phyloP scores from a whole-genome alignment of 2,113 vertebrate species.

The Antigone vipio region DNA sequence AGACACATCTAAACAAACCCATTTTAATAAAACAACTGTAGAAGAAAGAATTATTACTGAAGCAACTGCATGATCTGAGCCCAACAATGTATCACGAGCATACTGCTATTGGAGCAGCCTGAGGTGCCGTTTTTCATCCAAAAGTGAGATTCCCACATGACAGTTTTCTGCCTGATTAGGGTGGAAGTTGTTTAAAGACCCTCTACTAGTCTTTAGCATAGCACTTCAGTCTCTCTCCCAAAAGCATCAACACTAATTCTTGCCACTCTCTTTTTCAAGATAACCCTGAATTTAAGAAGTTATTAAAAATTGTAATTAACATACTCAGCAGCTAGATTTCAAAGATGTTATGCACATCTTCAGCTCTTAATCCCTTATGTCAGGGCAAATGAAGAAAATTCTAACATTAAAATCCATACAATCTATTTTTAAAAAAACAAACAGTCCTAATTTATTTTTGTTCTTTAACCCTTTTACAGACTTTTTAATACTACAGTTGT shows the following conservation, averaged over 20 bases:
- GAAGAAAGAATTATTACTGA: background rate
- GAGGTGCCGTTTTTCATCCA: background rate
- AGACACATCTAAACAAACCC: background rate
- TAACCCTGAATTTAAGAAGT: background rate
- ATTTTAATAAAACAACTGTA: background rate
- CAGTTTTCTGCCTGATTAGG: background rate
- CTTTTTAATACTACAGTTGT: background rate
- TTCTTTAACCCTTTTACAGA: background rate
- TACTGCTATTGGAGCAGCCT: background rate
- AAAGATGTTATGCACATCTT: background rate
- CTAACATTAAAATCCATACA: background rate
- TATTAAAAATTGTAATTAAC: background rate
- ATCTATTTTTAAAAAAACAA: background rate
- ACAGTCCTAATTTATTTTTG: background rate
- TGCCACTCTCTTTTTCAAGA: background rate
- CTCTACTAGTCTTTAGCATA: background rate
- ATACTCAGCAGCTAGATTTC: background rate
- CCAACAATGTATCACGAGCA: accelerated
- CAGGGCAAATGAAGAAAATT: background rate
- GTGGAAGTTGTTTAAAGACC: background rate
- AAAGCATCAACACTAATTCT: background rate
- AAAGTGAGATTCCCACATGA: accelerated
- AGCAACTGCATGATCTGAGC: background rate
- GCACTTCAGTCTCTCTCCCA: background rate
- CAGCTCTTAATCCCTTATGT: background rate